Evolutionary conservation across 2,888 invertebrate species (phyloP), one percentile per base, ranked within the genome.

Genomic region (Brachyopa scutellaris): DNA sequence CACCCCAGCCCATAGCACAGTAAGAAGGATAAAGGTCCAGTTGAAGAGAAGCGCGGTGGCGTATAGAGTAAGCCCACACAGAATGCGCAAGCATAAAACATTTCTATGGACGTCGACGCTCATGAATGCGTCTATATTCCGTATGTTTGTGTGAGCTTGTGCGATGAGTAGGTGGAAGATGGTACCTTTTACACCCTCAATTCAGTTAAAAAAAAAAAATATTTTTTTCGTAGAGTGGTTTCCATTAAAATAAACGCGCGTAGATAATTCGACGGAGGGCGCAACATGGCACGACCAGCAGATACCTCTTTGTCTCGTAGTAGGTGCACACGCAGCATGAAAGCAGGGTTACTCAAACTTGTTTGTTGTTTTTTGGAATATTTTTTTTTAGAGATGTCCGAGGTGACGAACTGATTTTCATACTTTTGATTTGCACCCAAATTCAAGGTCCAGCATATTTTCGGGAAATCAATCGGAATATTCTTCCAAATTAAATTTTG

Each of bases 131-230:
- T 40, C 21, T 17, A n/a, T 8, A 4, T 9, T 36, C 7, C 33
- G 23, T 45, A 45, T 6, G n/a, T 21, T 26, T 9, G 38, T 57
- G 61, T 29, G 29, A n/a, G n/a, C n/a, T n/a, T n/a, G n/a, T n/a
- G n/a, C n/a, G n/a, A n/a, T n/a, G n/a, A n/a, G n/a, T n/a, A n/a
- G n/a, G n/a, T n/a, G n/a, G n/a, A n/a, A n/a, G n/a, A n/a, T n/a
- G 72, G 62, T 53, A 62, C 72, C 72, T 42, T 73, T 73, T 64
- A 64, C 53, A 45, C 55, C 51, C 73, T 55, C 36, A 72, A 45
- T 72, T 62, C 55, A 62, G 61, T 51, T 72, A 38, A 51, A 51
- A 31, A 51, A 61, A 45, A 73, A n/a, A n/a, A 72, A 42, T 33
- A 47, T 47, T 53, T 62, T 64, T 73, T 36, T 73, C 26, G 29